Percentiles rank a stretch among this genome's conserved stretches.
Conservation (phyloP, 2,797 vertebrate species). For the Margarornis squamiger region DNA sequence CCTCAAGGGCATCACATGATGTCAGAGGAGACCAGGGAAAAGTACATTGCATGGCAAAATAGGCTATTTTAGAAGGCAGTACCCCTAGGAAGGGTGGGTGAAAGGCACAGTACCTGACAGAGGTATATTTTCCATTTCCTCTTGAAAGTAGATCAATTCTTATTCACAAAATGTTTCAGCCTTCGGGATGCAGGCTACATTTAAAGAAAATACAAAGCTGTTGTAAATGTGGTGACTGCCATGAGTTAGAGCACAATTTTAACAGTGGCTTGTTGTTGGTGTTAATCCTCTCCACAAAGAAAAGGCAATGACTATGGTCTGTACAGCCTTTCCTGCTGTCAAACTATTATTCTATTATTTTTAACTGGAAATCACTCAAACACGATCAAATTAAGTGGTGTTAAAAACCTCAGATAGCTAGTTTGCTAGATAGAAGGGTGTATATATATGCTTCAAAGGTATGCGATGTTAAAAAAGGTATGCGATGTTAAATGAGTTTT, state of each 20-base stretch:
- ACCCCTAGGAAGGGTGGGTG: not conserved
- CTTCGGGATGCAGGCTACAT: not conserved
- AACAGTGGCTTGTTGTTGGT: not conserved
- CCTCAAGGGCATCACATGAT: not conserved
- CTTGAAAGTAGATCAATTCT: not conserved
- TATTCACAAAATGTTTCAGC: not conserved
- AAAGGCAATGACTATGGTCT: not conserved
- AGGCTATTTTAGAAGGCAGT: not conserved
- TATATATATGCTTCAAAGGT: not conserved
- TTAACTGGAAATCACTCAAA: not conserved
- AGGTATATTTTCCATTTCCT: not conserved
- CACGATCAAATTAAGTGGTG: accelerated
- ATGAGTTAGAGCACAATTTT: not conserved
- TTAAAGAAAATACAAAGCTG: not conserved
- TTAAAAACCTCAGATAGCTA: not conserved
- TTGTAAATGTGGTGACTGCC: not conserved
- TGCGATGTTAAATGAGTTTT: not conserved
- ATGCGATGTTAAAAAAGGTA: not conserved
- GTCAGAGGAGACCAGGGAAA: not conserved
- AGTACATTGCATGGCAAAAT: not conserved
- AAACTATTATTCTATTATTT: not conserved
- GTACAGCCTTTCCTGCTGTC: not conserved
- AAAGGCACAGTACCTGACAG: not conserved
- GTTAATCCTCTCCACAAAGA: not conserved
- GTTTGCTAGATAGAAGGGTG: accelerated